These are phyloP conservation scores for Sclerodermus sp. DNA, from an alignment of 2,888 invertebrate species.

Conservation along the genomic window DNA sequence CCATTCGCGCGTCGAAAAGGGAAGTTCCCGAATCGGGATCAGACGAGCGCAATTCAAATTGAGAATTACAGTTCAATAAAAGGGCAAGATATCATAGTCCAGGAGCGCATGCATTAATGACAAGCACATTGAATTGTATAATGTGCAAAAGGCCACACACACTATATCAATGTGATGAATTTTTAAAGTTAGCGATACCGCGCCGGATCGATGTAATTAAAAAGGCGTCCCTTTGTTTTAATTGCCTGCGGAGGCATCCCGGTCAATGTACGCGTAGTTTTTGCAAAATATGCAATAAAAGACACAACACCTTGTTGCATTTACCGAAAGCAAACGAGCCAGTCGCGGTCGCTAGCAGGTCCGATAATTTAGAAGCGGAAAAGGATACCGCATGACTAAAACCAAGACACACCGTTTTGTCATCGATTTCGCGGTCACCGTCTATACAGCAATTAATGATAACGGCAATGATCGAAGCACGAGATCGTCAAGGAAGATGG, in stretches of 20 bases:
- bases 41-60: background rate
- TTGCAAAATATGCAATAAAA: background rate
- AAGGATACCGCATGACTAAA: background rate
- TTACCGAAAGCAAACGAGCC: background rate
- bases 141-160: conserved; percentile 18
- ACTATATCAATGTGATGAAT: conserved; percentile 16
- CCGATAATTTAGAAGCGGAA: background rate
- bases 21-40: background rate
- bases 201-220: conserved; percentile 1
- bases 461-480: background rate
- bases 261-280: background rate
- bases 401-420: background rate
- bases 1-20: background rate
- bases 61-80: background rate
- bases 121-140: conserved; percentile 7
- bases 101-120: background rate
- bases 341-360: too few relatives aligned
- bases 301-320: background rate
- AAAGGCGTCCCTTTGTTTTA: conserved; percentile 10
- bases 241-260: conserved; percentile 12
- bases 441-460: background rate
- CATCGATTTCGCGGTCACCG: background rate
- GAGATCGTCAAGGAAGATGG: background rate
- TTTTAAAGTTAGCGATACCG: conserved; percentile 2
- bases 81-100: background rate